phyloP scores from a whole-genome alignment of 1,140 invertebrate species.

The Drosophila persimilis region DNA sequence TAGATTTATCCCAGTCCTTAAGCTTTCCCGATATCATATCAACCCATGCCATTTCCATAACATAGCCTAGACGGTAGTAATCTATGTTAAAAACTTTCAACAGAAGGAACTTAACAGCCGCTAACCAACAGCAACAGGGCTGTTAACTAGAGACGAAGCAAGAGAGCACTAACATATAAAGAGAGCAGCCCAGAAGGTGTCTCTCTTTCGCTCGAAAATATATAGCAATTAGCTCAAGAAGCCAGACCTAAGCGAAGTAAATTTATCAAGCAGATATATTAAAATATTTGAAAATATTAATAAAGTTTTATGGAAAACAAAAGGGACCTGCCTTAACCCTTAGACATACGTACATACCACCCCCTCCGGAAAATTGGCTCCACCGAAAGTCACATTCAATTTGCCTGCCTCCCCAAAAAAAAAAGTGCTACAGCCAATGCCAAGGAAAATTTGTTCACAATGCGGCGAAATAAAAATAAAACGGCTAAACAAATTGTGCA shows the following conservation, averaged over 20 bases:
- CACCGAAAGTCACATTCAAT: slow-evolving; percentile 64
- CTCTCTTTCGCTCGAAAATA: slow-evolving; percentile 18
- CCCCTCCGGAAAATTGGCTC: slow-evolving; percentile 50
- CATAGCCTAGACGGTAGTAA: background rate
- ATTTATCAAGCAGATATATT: background rate
- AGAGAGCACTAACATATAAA: background rate
- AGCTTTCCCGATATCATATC: too few relatives aligned
- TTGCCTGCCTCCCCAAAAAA: background rate
- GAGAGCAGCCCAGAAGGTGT: background rate
- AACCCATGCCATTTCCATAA: slow-evolving; percentile 1
- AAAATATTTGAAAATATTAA: background rate
- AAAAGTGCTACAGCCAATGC: slow-evolving; percentile 33
- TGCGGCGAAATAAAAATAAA: slow-evolving; percentile 79
- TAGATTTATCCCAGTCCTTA: too few relatives aligned
- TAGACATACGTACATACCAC: background rate
- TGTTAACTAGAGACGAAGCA: slow-evolving; percentile 5
- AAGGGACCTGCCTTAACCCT: background rate
- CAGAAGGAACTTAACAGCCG: background rate
- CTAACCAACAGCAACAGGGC: slow-evolving; percentile 8
- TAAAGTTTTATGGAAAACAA: background rate
- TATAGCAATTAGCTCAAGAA: slow-evolving; percentile 19
- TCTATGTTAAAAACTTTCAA: background rate
- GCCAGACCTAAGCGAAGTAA: background rate
- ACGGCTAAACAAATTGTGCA: slow-evolving; percentile 74
- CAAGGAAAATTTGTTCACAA: slow-evolving; percentile 61